Evolutionary conservation across 1,140 invertebrate species (phyloP).

Genomic region (Drosophila oshimai): DNA sequence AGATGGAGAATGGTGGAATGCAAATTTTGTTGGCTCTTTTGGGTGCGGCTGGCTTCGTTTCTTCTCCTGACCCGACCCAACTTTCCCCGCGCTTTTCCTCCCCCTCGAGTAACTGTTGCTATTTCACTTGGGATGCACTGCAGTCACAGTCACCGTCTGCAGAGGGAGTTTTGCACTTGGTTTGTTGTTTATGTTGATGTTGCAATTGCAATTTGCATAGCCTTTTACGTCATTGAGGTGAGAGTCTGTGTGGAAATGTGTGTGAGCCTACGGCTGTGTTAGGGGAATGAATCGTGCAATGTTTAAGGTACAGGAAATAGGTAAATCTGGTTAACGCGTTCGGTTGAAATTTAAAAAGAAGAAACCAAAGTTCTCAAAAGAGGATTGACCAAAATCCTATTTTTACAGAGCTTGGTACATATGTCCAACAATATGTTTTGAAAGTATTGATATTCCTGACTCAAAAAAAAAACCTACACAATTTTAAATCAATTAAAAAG

Average conservation of each 20-base stretch:
- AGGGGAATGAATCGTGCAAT: neutral
- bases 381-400: no score
- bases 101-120: constrained; percentile 45
- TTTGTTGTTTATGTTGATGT: constrained; percentile 40
- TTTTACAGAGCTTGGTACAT: no score
- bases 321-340: constrained; percentile 8
- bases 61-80: constrained; percentile 7
- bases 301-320: neutral
- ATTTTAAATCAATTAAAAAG: no score
- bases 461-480: no score
- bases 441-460: no score
- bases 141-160: constrained; percentile 11
- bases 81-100: neutral
- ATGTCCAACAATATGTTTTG: no score
- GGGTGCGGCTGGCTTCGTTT: constrained; percentile 20
- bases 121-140: constrained; percentile 22
- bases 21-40: constrained; percentile 46
- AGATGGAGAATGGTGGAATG: constrained; percentile 12
- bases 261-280: neutral
- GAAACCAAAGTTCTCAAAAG: no score
- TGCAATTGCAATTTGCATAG: constrained; percentile 41
- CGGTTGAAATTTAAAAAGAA: no score
- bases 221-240: constrained; percentile 34
- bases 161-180: constrained; percentile 16
- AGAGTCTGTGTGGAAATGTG: constrained; percentile 16